These are phyloP conservation scores for Megaleporinus macrocephalus DNA, from an alignment of 2,113 vertebrate species.

Conservation along the genomic window DNA sequence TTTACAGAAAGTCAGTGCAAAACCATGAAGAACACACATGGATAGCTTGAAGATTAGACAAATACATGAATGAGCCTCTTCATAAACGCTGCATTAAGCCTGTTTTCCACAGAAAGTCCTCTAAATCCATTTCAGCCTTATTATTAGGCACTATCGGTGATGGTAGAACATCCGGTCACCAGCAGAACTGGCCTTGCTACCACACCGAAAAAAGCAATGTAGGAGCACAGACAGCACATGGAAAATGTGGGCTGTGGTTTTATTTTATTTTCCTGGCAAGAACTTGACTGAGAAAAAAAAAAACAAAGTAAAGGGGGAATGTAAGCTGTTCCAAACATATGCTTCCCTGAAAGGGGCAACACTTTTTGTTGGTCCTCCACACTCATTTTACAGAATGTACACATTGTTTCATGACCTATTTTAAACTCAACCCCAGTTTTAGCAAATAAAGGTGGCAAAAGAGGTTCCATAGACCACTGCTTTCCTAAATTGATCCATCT, in stretches of 20 bases:
- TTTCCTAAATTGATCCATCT: no score
- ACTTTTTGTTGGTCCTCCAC: slow-evolving; percentile 18
- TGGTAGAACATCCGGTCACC: slow-evolving; percentile 20
- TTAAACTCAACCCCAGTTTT: not conserved
- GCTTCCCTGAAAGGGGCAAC: slow-evolving; percentile 25
- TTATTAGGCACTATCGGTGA: not conserved
- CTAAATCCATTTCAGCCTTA: not conserved
- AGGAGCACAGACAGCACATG: slow-evolving; percentile 30
- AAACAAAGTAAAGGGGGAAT: slow-evolving; percentile 10
- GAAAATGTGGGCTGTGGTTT: slow-evolving; percentile 46
- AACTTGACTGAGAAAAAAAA: slow-evolving; percentile 3
- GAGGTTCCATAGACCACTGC: not conserved
- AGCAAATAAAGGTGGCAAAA: not conserved
- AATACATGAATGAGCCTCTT: no score
- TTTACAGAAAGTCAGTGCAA: no score
- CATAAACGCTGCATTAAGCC: no score
- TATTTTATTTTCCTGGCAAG: slow-evolving; percentile 39
- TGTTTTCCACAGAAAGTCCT: no score
- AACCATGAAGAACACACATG: no score
- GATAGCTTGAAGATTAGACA: no score
- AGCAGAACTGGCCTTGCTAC: not conserved
- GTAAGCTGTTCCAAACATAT: slow-evolving; percentile 31
- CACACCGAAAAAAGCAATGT: slow-evolving; percentile 23
- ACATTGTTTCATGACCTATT: not conserved
- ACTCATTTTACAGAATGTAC: not conserved